Evolutionary conservation across 2,888 invertebrate species (phyloP).

Genomic region (Acrobasis repandana): DNA sequence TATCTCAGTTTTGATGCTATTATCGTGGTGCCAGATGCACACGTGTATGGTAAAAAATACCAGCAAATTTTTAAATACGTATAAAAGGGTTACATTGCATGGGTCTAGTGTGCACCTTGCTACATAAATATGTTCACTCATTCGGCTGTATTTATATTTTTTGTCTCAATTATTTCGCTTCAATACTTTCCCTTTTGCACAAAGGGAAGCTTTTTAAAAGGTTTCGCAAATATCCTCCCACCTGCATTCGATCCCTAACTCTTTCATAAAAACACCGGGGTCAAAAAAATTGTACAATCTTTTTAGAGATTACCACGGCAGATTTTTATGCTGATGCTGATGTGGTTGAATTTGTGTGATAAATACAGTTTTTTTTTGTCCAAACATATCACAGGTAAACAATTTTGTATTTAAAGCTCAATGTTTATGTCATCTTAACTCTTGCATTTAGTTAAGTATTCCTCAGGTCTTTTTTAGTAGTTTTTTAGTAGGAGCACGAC

Average conservation of each 20-base stretch:
- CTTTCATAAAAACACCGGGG: constrained; percentile 17
- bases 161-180: constrained; percentile 63
- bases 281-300: background rate
- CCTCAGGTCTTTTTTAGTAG: too few relatives aligned
- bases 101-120: background rate
- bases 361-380: too few relatives aligned
- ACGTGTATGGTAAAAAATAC: constrained; percentile 28
- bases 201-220: constrained; percentile 64
- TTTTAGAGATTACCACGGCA: background rate
- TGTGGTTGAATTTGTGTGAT: too few relatives aligned
- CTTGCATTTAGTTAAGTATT: too few relatives aligned
- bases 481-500: too few relatives aligned
- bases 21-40: constrained; percentile 2
- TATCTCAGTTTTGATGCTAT: background rate
- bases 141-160: constrained; percentile 54
- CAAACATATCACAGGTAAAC: too few relatives aligned
- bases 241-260: constrained; percentile 42
- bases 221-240: constrained; percentile 75
- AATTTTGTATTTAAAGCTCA: too few relatives aligned
- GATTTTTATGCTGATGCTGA: background rate
- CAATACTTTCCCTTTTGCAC: constrained; percentile 71
- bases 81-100: constrained; percentile 51
- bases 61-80: constrained; percentile 22
- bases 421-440: too few relatives aligned
- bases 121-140: constrained; percentile 56